Conservation (phyloP, 2,797 vertebrate species). For the Esox lucius region DNA sequence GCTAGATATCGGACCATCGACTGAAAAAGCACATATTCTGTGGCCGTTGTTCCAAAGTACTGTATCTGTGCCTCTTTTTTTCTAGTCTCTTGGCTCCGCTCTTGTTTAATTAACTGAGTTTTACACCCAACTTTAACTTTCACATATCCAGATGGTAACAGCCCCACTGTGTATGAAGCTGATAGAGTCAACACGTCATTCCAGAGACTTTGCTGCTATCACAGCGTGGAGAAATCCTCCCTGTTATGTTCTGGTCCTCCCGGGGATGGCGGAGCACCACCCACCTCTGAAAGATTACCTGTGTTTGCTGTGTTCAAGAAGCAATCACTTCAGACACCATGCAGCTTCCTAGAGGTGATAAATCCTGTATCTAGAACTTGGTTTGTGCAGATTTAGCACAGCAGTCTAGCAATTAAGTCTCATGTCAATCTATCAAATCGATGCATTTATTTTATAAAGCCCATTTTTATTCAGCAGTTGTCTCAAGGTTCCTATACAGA, state of each 20-base stretch:
- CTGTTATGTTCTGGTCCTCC: neutral
- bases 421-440: neutral
- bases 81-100: neutral
- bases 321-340: neutral
- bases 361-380: neutral
- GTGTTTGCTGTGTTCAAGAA: neutral
- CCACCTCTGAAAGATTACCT: neutral
- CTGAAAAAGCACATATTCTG: slow-evolving; percentile 13
- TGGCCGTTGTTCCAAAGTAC: neutral
- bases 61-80: neutral
- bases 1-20: neutral
- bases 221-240: neutral
- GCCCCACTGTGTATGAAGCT: neutral
- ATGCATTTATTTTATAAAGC: too few relatives aligned
- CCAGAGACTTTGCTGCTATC: neutral
- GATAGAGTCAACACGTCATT: neutral
- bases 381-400: neutral
- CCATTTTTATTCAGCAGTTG: too few relatives aligned
- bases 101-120: neutral
- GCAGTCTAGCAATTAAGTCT: neutral
- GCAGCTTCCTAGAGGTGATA: neutral
- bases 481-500: too few relatives aligned
- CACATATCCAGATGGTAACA: neutral
- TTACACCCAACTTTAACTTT: neutral
- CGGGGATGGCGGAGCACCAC: neutral